Evolutionary conservation across 2,797 vertebrate genomes (phyloP).

Genomic region (Hippopotamyrus pictus): DNA sequence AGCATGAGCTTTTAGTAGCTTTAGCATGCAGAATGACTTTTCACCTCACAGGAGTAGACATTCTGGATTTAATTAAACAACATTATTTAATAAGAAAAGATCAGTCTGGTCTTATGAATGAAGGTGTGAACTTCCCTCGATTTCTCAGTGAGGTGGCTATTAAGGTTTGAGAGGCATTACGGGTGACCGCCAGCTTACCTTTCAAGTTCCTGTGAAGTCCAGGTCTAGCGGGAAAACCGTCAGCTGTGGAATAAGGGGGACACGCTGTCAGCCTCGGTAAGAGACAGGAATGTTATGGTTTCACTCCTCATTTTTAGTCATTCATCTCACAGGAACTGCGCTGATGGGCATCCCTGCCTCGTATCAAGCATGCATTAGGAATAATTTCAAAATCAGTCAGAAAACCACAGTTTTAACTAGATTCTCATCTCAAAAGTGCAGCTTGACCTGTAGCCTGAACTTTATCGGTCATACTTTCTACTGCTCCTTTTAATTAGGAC

Average conservation of each 20-base stretch:
- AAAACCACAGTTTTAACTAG: neutral
- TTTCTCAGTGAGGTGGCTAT: neutral
- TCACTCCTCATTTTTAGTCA: neutral
- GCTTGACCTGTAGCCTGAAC: neutral
- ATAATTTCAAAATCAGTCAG: neutral
- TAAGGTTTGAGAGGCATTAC: neutral
- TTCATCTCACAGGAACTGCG: neutral
- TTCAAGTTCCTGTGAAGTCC: conserved; percentile 65
- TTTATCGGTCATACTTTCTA: neutral
- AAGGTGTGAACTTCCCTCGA: neutral
- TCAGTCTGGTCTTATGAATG: neutral
- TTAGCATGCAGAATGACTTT: neutral
- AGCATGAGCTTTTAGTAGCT: neutral
- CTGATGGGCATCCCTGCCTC: neutral
- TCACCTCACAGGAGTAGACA: neutral
- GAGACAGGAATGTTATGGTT: neutral
- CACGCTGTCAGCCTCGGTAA: neutral
- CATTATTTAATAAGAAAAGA: neutral
- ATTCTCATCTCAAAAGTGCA: neutral
- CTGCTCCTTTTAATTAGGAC: neutral
- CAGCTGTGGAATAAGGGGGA: conserved; percentile 50
- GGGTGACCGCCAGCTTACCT: conserved; percentile 46
- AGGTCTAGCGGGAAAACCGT: conserved; percentile 67
- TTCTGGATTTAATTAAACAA: neutral
- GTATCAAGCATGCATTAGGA: neutral